A percentile compares a stretch with the other conserved stretches of the same genome.
Evolutionary conservation across 2,113 vertebrate species (phyloP).

Genomic region (Thalassarche chlororhynchos): DNA sequence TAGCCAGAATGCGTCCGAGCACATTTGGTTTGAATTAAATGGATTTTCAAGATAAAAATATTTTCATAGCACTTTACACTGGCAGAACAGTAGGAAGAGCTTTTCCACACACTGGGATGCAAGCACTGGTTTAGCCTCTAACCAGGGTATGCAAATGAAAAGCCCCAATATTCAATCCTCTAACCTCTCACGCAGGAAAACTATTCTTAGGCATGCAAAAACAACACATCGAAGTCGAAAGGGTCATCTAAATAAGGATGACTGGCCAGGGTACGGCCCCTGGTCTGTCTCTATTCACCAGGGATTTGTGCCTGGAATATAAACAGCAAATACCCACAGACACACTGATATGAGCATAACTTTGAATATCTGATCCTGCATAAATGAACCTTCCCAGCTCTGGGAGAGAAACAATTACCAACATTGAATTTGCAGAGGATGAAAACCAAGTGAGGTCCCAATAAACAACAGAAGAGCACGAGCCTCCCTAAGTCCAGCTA

Average conservation of each 20-base stretch:
- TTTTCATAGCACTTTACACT: neutral
- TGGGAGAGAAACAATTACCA: neutral
- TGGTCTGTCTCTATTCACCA: neutral
- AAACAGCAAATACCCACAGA: neutral
- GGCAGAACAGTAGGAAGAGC: neutral
- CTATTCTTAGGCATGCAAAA: neutral
- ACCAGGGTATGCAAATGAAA: neutral
- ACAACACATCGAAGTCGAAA: neutral
- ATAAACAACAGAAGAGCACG: neutral
- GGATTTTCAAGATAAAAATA: neutral
- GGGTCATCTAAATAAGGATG: neutral
- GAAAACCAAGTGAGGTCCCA: neutral
- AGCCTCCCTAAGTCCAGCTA: neutral
- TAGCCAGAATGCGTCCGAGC: neutral
- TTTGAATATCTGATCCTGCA: neutral
- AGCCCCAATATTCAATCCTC: neutral
- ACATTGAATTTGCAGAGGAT: neutral
- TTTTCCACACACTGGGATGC: neutral
- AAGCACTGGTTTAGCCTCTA: neutral
- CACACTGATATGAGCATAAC: neutral
- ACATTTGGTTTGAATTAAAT: neutral
- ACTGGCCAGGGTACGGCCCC: neutral
- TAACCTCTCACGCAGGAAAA: neutral
- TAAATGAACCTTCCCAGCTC: neutral
- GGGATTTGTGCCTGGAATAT: neutral